These are phyloP conservation scores for Sciurus vulgaris DNA, from an alignment of 2,797 vertebrate genomes.

Conservation along the genomic window DNA sequence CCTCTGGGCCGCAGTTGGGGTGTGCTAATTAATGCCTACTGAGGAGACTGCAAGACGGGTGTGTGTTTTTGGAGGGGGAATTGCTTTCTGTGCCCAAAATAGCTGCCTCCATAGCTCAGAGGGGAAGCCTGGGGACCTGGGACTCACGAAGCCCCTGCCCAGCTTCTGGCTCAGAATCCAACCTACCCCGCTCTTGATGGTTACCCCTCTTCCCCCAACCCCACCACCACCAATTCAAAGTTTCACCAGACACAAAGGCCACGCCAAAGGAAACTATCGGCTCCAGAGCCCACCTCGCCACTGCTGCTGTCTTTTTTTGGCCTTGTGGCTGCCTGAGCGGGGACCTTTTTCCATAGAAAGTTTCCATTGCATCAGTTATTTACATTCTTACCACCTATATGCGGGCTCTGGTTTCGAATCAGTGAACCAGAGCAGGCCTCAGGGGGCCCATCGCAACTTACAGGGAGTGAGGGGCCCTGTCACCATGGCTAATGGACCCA, in stretches of 20 bases:
- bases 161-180: not conserved
- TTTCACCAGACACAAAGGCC: slow-evolving; percentile 77
- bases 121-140: not conserved
- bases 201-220: not conserved
- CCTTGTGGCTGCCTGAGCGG: slow-evolving; percentile 64
- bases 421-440: slow-evolving; percentile 37
- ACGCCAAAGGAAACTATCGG: slow-evolving; percentile 81
- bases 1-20: not conserved
- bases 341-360: slow-evolving; percentile 86
- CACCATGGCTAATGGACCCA: not conserved
- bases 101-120: not conserved
- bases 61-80: not conserved
- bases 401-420: slow-evolving; percentile 66
- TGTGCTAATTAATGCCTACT: accelerated
- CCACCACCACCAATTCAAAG: not conserved
- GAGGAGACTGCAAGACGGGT: not conserved
- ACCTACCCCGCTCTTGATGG: not conserved
- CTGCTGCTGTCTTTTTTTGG: slow-evolving; percentile 77
- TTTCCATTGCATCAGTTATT: slow-evolving; percentile 86
- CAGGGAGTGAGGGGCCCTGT: not conserved
- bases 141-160: not conserved
- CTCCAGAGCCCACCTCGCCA: slow-evolving; percentile 74
- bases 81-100: not conserved
- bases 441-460: not conserved
- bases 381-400: slow-evolving; percentile 66